Base-by-base conservation (phyloP, 2,797 vertebrate species). In the Melanotaenia maccullochi region DNA sequence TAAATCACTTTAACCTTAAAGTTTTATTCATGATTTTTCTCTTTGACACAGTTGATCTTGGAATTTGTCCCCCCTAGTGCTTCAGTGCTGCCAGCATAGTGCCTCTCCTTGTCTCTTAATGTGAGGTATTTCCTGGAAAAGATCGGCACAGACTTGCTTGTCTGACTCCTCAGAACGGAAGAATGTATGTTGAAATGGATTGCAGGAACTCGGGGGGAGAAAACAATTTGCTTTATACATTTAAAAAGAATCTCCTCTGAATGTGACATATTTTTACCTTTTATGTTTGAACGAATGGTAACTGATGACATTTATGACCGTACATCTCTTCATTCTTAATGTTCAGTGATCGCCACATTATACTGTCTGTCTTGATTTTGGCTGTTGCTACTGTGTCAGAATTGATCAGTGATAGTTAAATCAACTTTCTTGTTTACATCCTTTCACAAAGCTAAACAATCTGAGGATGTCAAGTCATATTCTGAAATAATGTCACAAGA, bases 81-180 rank as follows among this genome's bases (percentile, higher is more conserved):
- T 54, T 74, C 20, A 64, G 1, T 36, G 20, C 42, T 25, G 65
- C 14, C 9, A 49, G 38, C 59, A 49, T 5, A 24, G n/a, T 22
- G 11, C 9, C 51, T 1, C 0, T 64, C 33, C 28, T 60, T 22
- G 36, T 58, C 25, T 62, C 38, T 49, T 59, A 57, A 72, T 66
- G 14, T 6, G 3, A 49, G 66, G 63, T 40, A 81, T 81, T 86
- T 86, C 73, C 75, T 75, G 42, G 49, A 63, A 57, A 63, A 65
- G 64, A 67, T 65, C 66, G 55, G 52, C 12, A 33, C 66, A 75
- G 51, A 68, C 73, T 63, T 4, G 14, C 69, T 70, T 1, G 11
- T 68, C 60, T 73, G 62, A 54, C 25, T 63, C 47, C 44, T 64
- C 22, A 40, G n/a, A 58, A 61, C 49, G 71, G 65, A 73, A 42